Evolutionary conservation across 2,888 invertebrate species (phyloP).

Genomic region (Ctena decussata): DNA sequence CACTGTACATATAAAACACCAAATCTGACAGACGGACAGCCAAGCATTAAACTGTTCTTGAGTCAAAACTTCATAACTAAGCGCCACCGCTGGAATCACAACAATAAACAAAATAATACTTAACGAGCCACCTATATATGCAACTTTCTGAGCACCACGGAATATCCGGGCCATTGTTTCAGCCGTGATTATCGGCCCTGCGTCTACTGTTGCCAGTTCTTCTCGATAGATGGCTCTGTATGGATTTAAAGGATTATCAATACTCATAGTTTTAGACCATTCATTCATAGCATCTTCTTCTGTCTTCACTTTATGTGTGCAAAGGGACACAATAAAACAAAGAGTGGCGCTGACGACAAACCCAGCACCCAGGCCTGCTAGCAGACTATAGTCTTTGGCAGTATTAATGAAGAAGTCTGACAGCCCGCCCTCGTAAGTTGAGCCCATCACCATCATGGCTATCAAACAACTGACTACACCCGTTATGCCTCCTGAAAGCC

Average conservation of each 20-base stretch:
- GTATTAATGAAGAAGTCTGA: conserved; percentile 77
- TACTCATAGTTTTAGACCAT: conserved; percentile 69
- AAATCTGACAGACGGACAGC: conserved; percentile 58
- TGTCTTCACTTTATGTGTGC: conserved; percentile 68
- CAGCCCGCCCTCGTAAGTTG: conserved; percentile 73
- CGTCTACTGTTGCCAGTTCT: conserved; percentile 64
- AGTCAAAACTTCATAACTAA: conserved; percentile 58
- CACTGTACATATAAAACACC: conserved; percentile 57
- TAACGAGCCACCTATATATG: conserved; percentile 41
- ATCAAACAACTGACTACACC: conserved; percentile 69
- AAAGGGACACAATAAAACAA: conserved; percentile 75
- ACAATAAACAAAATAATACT: conserved; percentile 60
- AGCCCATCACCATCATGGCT: conserved; percentile 72
- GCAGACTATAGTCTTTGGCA: conserved; percentile 74
- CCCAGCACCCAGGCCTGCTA: conserved; percentile 73
- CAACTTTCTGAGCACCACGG: conserved; percentile 44
- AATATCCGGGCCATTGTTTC: conserved; percentile 65
- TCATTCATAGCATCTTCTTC: conserved; percentile 61
- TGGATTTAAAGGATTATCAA: conserved; percentile 70
- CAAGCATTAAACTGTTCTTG: conserved; percentile 58
- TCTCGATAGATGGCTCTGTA: conserved; percentile 71
- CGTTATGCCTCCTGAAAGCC: conserved; percentile 69
- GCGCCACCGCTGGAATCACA: conserved; percentile 58
- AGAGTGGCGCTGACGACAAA: conserved; percentile 72
- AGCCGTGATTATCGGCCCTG: conserved; percentile 52